Base-by-base conservation (phyloP, 1,140 invertebrate species). In the Neelides sp. region DNA sequence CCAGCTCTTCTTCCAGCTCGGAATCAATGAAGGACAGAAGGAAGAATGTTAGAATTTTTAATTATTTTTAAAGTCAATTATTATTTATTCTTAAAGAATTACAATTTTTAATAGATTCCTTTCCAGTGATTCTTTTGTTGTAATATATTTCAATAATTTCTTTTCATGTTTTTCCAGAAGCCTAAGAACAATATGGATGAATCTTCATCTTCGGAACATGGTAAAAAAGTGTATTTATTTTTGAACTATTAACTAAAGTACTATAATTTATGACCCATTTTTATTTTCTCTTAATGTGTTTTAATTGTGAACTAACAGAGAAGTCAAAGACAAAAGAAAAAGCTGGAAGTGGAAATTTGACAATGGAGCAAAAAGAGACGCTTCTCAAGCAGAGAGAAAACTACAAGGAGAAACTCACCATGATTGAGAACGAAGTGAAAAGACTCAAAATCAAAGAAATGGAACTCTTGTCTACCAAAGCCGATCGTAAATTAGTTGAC, bases 131-230 rank as follows among this genome's bases (percentile, higher is more conserved):
- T n/a, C n/a, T n/a, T n/a, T n/a, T n/a, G n/a, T n/a, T n/a, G n/a
- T n/a, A n/a, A n/a, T n/a, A n/a, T n/a, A n/a, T n/a, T n/a, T n/a
- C n/a, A n/a, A n/a, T n/a, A n/a, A n/a, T n/a, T n/a, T n/a, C n/a
- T n/a, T n/a, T n/a, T n/a, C n/a, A n/a, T n/a, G n/a, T n/a, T n/a
- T n/a, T n/a, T n/a, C n/a, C n/a, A n/a, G n/a, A n/a, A n/a, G n/a
- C n/a, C n/a, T n/a, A n/a, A n/a, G n/a, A n/a, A n/a, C n/a, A n/a
- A n/a, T n/a, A n/a, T n/a, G n/a, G n/a, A n/a, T n/a, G n/a, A n/a
- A n/a, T n/a, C n/a, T 41, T 52, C 49, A 15, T 57, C 55, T 2
- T 57, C 55, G 3, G 55, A 53, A n/a, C 47, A 50, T 13, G 55
- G 49, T 52, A 47, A 41, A 17, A 7, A 5, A 4, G 4, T 20